phyloP scores from a whole-genome alignment of 2,888 invertebrate species.

The Venusia cambrica region DNA sequence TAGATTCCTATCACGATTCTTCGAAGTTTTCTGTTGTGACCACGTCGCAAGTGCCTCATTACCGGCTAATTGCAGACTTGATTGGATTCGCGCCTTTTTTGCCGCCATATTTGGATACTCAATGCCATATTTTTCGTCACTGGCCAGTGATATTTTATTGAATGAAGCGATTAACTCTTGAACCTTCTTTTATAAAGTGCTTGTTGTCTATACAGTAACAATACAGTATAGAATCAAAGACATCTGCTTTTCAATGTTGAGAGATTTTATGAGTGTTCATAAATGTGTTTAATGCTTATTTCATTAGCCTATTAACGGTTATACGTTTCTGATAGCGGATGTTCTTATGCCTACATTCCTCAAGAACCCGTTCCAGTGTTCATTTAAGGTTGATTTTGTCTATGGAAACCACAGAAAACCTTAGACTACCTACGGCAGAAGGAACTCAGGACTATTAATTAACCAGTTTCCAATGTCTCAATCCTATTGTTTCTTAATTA shows the following conservation, averaged over 20 bases:
- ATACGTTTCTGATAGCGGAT: constrained; percentile 11
- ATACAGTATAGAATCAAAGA: too few relatives aligned
- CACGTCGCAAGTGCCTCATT: constrained; percentile 5
- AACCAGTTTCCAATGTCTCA: constrained; percentile 24
- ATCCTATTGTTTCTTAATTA: constrained; percentile 43
- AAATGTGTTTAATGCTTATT: constrained; percentile 7
- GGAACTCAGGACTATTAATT: constrained; percentile 25
- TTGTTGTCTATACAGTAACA: too few relatives aligned
- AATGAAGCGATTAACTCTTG: too few relatives aligned
- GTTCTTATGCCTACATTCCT: background rate
- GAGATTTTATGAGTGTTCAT: constrained; percentile 2
- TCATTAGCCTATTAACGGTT: constrained; percentile 9
- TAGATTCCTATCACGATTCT: constrained; percentile 13
- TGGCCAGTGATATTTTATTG: constrained; percentile 3
- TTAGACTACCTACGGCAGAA: constrained; percentile 25
- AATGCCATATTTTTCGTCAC: constrained; percentile 8
- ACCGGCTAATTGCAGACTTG: constrained; percentile 12
- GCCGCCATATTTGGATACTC: constrained; percentile 13
- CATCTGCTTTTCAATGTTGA: too few relatives aligned
- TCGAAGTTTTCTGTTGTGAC: constrained; percentile 6
- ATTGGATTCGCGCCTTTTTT: constrained; percentile 11
- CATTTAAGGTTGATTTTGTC: constrained; percentile 8
- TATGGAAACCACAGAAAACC: constrained; percentile 22
- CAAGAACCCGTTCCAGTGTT: constrained; percentile 11
- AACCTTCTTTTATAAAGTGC: too few relatives aligned